Evolutionary conservation across 2,888 invertebrate species (phyloP).

Genomic region (Ormia ochracea): DNA sequence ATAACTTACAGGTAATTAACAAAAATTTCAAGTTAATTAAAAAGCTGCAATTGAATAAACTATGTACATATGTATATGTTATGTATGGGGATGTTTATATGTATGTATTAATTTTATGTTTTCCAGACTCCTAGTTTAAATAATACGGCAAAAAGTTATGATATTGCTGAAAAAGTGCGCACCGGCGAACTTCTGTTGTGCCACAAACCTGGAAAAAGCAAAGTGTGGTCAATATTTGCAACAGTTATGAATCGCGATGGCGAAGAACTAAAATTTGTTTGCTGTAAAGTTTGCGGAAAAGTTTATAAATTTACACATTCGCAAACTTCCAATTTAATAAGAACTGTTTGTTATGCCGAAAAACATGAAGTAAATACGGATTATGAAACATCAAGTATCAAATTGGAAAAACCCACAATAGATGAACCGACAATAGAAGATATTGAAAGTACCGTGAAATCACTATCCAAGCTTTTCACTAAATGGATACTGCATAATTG

Average conservation of each 20-base stretch:
- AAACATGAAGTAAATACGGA: neutral
- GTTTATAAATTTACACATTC: neutral
- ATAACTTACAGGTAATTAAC: too few relatives aligned
- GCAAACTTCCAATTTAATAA: neutral
- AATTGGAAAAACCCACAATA: neutral
- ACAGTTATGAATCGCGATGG: neutral
- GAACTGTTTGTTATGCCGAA: neutral
- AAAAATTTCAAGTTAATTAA: too few relatives aligned
- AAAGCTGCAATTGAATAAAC: too few relatives aligned
- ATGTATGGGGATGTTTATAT: too few relatives aligned
- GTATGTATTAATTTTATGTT: neutral
- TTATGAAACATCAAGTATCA: neutral
- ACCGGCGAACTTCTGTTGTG: neutral
- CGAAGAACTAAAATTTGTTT: neutral
- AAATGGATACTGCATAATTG: conserved; percentile 8
- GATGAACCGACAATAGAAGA: too few relatives aligned
- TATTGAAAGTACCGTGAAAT: neutral
- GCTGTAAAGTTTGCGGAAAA: neutral
- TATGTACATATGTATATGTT: too few relatives aligned
- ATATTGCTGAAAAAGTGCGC: neutral
- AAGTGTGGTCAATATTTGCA: neutral
- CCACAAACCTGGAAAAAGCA: neutral
- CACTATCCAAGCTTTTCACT: neutral
- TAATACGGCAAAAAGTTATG: neutral
- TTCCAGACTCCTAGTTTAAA: neutral